Evolutionary conservation across 2,797 vertebrate genomes (phyloP), one percentile per base, ranked within the genome.

Genomic region (Huso huso): DNA sequence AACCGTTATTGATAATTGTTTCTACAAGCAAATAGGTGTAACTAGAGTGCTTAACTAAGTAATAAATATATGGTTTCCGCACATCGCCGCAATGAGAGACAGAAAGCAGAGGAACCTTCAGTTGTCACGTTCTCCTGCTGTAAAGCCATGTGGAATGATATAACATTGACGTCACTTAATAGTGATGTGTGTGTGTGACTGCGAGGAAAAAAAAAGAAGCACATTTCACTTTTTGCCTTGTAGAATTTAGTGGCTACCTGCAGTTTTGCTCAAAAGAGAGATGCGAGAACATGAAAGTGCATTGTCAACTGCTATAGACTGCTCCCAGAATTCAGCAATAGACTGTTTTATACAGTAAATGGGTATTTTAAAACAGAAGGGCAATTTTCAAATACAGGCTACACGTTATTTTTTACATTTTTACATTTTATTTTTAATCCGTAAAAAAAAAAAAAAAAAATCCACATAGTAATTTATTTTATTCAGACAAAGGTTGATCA

Each of bases 81-180:
- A 58, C 55, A n/a, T 7, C 1, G n/a, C 55, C 11, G 55, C 55
- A 58, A 13, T 15, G 8, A 12, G 77, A 18, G 18, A 2, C 57
- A 73, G 78, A 81, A 81, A 79, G 77, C 79, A 74, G 82, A 82
- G 82, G 78, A 78, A 81, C 83, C 78, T 84, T 86, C 84, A 80
- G 84, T 84, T 89, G 87, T 90, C 88, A 90, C 88, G 86, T 91
- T 90, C 87, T 74, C 84, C 85, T 72, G 81, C 88, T 85, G 85
- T 86, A 86, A 83, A 87, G 85, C 87, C 87, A 88, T 90, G 89
- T 90, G 89, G 86, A 87, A 87, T 91, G 88, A 91, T 91, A 88
- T 91, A 90, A 91, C 88, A 88, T 88, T 91, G 88, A 89, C 88
- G 88, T 91, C 89, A 90, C 87, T 79, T 76, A 75, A 79, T 66